Base-by-base conservation (phyloP, 2,888 invertebrate genomes). In the Esperia sulphurella region DNA sequence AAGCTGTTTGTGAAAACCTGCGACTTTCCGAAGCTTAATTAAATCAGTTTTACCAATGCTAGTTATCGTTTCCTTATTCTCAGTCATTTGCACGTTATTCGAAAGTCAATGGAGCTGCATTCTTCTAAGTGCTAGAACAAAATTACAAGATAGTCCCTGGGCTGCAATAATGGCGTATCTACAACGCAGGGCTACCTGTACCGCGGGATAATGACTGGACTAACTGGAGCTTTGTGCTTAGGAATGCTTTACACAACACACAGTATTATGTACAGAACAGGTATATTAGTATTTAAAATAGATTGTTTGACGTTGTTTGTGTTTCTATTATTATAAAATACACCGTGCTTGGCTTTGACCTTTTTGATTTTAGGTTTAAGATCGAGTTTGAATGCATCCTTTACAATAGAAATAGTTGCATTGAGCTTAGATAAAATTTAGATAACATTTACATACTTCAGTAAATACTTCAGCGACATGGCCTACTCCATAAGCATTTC, bases 181-280 rank as follows among this genome's bases (percentile, higher is more conserved):
- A 52, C 52, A 39, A 14, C 39, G 52, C 43, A 45, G 45, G 48
- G 68, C 76, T 83, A 81, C 80, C 76, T 76, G 78, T 76, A 76
- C 68, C 67, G 57, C 55, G 57, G 71, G 68, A 72, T 84, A 85
- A 83, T 83, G 78, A 81, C 75, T 71, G 62, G 61, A 54, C 68
- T 76, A 78, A 81, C 76, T 75, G 70, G 75, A 69, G 71, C 70
- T 78, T 73, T 73, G 71, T 71, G 65, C 59, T 53, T 51, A 58
- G 75, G 76, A 79, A 80, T 77, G 70, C 57, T 58, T 53, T 54
- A 50, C 53, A 57, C 48, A 46, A 41, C 12, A 50, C 33, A 33
- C 33, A 10, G 33, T 33, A 33, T 2, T 10, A 10, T 10, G 13
- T n/a, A 38, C 8, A 12, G 38, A 10, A 4, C 7, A 13, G 14